Conservation (phyloP, 1,140 invertebrate genomes). For the Sycobia sp. region DNA sequence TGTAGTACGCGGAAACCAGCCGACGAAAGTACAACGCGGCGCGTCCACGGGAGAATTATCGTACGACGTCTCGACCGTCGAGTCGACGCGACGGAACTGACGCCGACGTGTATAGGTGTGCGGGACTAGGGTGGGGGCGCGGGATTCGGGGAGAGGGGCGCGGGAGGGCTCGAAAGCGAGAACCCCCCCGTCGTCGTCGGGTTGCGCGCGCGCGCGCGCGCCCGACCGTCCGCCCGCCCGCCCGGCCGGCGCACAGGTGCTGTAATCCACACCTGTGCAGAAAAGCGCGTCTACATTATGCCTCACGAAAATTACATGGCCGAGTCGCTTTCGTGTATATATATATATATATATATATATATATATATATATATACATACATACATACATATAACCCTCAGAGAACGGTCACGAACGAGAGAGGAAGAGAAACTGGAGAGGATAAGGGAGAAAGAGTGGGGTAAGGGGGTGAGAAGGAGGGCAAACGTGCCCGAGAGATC, state of each 20-base stretch:
- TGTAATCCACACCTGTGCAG: conserved; percentile 28
- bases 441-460: neutral
- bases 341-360: too few relatives aligned
- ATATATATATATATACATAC: too few relatives aligned
- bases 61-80: neutral
- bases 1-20: too few relatives aligned
- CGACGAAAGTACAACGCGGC: too few relatives aligned
- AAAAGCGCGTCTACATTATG: conserved; percentile 5
- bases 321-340: too few relatives aligned
- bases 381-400: too few relatives aligned
- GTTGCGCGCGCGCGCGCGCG: neutral
- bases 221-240: too few relatives aligned
- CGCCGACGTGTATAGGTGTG: too few relatives aligned
- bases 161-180: neutral
- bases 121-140: too few relatives aligned
- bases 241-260: neutral
- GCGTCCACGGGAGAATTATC: too few relatives aligned
- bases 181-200: neutral
- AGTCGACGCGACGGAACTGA: conserved; percentile 4
- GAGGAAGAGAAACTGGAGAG: conserved; percentile 13
- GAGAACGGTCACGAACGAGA: conserved; percentile 2
- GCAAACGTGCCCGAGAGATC: conserved; percentile 23
- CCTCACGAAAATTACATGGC: conserved; percentile 9
- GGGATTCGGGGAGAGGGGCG: neutral
- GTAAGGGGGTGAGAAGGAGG: neutral